Percentiles rank a stretch among this genome's conserved stretches.
These are phyloP conservation scores for Dascyllus trimaculatus DNA, from an alignment of 2,113 vertebrate genomes.

Conservation along the genomic window DNA sequence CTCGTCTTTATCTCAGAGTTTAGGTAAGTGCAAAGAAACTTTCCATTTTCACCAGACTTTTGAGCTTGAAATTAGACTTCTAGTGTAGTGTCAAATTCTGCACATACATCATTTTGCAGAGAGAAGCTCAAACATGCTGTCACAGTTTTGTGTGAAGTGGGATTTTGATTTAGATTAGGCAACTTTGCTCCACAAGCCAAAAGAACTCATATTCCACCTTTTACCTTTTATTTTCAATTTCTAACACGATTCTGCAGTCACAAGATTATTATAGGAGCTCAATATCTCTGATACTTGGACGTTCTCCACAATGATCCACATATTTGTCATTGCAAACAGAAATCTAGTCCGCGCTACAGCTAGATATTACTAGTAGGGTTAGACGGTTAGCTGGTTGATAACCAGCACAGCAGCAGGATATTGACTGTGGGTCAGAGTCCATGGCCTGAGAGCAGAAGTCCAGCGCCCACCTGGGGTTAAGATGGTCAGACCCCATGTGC, in stretches of 20 bases:
- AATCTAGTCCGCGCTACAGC: background rate
- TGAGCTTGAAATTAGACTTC: background rate
- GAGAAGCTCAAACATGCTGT: background rate
- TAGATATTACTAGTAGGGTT: constrained; percentile 17
- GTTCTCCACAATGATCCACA: background rate
- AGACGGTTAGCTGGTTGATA: constrained; percentile 57
- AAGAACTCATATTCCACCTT: background rate
- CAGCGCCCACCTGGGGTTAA: constrained; percentile 69
- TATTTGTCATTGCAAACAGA: background rate
- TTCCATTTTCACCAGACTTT: too few relatives aligned
- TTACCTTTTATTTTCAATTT: background rate
- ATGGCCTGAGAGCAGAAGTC: constrained; percentile 63
- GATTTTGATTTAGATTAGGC: too few relatives aligned
- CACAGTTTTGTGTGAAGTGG: too few relatives aligned
- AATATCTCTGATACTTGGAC: background rate
- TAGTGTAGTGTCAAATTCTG: background rate
- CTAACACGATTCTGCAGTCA: too few relatives aligned
- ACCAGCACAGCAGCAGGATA: constrained; percentile 56
- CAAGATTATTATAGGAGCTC: background rate
- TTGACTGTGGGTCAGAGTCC: constrained; percentile 70
- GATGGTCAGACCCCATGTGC: constrained; percentile 72
- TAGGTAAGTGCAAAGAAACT: background rate
- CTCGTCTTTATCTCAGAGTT: background rate
- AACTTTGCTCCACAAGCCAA: background rate
- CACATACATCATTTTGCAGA: background rate